These are phyloP conservation scores for Parthenolecanium corni DNA, from an alignment of 2,888 invertebrate species.

Conservation along the genomic window DNA sequence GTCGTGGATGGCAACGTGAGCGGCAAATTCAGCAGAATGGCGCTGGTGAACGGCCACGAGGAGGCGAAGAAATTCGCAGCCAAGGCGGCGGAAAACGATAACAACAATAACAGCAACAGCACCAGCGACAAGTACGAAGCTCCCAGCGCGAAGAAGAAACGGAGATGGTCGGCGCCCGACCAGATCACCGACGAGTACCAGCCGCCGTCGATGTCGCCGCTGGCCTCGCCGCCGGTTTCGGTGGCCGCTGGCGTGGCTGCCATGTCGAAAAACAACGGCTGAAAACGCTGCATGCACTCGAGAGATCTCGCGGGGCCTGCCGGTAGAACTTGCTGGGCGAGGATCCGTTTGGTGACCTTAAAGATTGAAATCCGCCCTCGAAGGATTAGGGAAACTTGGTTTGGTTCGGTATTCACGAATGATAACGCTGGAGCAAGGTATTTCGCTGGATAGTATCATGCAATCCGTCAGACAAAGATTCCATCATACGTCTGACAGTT, in stretches of 20 bases:
- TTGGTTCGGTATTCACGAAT: too few species aligned
- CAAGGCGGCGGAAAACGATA: background rate
- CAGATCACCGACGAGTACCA: conserved; percentile 10
- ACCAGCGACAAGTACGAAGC: background rate
- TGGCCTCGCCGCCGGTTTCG: background rate
- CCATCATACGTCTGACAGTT: too few species aligned
- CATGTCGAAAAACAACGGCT: background rate
- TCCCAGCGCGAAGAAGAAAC: conserved; percentile 24
- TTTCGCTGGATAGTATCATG: too few species aligned
- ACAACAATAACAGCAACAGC: conserved; percentile 8
- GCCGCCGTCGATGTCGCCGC: conserved; percentile 2
- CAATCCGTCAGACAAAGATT: too few species aligned
- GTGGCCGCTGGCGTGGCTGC: background rate
- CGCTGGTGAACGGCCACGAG: background rate
- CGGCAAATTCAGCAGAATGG: background rate
- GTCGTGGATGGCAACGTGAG: background rate
- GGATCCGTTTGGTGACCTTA: too few species aligned
- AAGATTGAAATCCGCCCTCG: too few species aligned
- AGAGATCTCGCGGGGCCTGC: too few species aligned
- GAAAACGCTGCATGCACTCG: too few species aligned
- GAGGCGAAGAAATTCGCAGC: background rate
- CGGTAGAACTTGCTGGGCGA: too few species aligned
- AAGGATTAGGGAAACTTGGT: too few species aligned
- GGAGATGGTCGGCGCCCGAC: conserved; percentile 31
- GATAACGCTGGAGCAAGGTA: too few species aligned